phyloP scores from a whole-genome alignment of 2,797 vertebrate species.

The Rhodeus uyekii region DNA sequence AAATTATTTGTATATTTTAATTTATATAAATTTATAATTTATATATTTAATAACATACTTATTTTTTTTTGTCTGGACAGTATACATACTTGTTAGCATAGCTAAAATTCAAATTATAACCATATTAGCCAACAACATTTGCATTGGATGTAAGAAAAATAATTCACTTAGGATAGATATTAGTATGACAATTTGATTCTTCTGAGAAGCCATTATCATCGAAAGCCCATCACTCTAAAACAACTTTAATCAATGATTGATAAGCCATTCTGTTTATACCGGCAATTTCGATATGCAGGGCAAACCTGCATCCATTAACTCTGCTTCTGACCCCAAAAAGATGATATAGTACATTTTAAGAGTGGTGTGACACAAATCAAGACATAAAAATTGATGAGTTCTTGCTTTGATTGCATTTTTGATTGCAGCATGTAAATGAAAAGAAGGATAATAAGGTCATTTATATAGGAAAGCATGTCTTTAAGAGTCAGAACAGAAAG shows the following conservation, averaged over 20 bases:
- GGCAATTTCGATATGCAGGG: background rate
- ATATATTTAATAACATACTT: too few relatives aligned
- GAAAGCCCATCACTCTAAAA: background rate
- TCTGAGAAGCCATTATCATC: background rate
- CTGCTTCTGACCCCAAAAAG: slow-evolving; percentile 4
- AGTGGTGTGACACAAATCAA: background rate
- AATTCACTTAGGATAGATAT: background rate
- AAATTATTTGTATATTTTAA: too few relatives aligned
- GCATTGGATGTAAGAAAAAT: background rate
- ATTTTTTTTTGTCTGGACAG: background rate
- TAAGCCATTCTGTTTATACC: background rate
- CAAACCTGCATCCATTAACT: slow-evolving; percentile 19
- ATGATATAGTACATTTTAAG: slow-evolving; percentile 25
- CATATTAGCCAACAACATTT: background rate
- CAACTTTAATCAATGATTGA: slow-evolving; percentile 7
- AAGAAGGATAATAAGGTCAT: slow-evolving; percentile 15
- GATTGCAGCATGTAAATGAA: slow-evolving; percentile 17
- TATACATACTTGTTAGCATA: background rate
- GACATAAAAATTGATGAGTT: slow-evolving; percentile 18
- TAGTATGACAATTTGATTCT: background rate
- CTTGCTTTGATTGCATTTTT: slow-evolving; percentile 17
- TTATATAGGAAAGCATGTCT: background rate
- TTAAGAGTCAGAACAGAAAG: background rate
- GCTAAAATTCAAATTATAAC: background rate
- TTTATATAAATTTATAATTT: too few relatives aligned